Evolutionary conservation across 1,140 invertebrate genomes (phyloP).

Genomic region (Achroia grisella): DNA sequence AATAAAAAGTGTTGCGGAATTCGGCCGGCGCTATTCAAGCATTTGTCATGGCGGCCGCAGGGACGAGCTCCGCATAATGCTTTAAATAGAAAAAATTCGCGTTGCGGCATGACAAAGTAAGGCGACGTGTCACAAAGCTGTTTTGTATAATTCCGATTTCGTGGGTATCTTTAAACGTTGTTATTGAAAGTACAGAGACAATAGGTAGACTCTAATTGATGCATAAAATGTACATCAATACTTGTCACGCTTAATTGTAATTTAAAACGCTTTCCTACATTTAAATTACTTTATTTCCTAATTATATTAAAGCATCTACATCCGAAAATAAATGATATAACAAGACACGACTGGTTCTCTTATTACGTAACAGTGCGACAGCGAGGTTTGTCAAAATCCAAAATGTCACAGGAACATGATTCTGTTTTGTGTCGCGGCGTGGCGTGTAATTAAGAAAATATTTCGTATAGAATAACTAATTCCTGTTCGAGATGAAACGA

Average conservation of each 20-base stretch:
- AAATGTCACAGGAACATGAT: constrained; percentile 20
- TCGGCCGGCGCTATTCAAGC: constrained; percentile 17
- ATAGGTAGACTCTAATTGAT: constrained; percentile 41
- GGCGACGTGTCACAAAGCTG: constrained; percentile 22
- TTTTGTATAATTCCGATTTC: constrained; percentile 51
- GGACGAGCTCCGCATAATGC: constrained; percentile 4
- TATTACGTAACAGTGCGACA: background rate
- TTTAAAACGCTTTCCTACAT: constrained; percentile 2
- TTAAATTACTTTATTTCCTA: too few species aligned
- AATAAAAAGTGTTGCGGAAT: constrained; percentile 18
- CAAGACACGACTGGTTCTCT: constrained; percentile 4
- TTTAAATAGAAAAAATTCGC: constrained; percentile 26
- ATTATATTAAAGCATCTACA: background rate
- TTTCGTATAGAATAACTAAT: constrained; percentile 51
- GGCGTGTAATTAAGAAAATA: constrained; percentile 59
- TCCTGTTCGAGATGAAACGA: constrained; percentile 37
- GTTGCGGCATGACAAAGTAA: constrained; percentile 26
- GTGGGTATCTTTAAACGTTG: constrained; percentile 27
- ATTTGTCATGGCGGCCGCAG: constrained; percentile 26
- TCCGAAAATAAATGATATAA: constrained; percentile 7
- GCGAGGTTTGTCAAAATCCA: constrained; percentile 10
- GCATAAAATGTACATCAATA: constrained; percentile 34
- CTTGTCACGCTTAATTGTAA: constrained; percentile 17
- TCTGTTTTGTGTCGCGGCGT: constrained; percentile 30
- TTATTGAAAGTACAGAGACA: constrained; percentile 46